A percentile compares a stretch with the other conserved stretches of the same genome.
These are phyloP conservation scores for Abrostola tripartita DNA, from an alignment of 2,888 invertebrate genomes.

Conservation along the genomic window DNA sequence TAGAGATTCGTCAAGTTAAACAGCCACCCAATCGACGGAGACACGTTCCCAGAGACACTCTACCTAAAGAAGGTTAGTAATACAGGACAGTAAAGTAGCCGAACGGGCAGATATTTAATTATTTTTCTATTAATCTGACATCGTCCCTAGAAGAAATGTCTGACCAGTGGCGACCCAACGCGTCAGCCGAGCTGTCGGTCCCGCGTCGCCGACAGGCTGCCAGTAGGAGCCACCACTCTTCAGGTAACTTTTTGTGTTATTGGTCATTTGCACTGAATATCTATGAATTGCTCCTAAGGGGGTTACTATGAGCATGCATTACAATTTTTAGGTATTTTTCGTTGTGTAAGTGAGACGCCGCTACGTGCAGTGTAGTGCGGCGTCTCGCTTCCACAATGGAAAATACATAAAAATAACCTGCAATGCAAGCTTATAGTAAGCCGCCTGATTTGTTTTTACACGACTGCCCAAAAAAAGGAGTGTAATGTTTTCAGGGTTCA, in stretches of 20 bases:
- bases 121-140: no score
- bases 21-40: conserved; percentile 45
- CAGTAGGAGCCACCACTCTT: conserved; percentile 5
- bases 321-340: background rate
- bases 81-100: background rate
- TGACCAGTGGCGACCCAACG: conserved; percentile 16
- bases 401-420: background rate
- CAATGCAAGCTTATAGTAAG: no score
- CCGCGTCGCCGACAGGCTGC: conserved; percentile 9
- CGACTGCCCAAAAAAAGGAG: no score
- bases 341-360: no score
- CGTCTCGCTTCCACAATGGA: no score
- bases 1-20: conserved; percentile 26
- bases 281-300: no score
- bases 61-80: conserved; percentile 51
- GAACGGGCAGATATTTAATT: no score
- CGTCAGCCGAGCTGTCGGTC: conserved; percentile 11
- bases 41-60: conserved; percentile 53
- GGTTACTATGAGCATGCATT: no score
- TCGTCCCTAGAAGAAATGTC: conserved; percentile 2
- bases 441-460: no score
- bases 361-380: no score
- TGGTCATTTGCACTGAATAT: no score
- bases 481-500: no score
- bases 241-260: conserved; percentile 14